Base-by-base conservation (phyloP, 2,113 vertebrate genomes). In the Mugil cephalus region DNA sequence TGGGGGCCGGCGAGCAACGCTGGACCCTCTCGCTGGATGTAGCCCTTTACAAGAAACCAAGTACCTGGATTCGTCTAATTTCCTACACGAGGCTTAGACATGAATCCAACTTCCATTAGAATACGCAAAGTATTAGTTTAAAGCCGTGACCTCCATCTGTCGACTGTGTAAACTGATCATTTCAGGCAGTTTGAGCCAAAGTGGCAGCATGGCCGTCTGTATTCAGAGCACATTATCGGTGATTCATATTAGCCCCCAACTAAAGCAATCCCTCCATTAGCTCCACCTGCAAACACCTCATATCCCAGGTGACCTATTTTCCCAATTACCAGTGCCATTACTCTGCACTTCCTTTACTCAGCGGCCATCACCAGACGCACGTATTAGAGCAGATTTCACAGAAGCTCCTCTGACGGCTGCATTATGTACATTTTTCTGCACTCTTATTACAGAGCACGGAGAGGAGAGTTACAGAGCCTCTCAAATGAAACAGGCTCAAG, bases 121-220 rank as follows among this genome's bases (percentile, higher is more conserved):
- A 87, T 88, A 84, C 81, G 77, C 77, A 74, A 39, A 36, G 45
- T 74, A 74, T 84, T 64, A 65, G 55, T 86, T 85, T 73, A 59
- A 82, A 85, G 87, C 56, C 73, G 46, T 62, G 82, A 88, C 82
- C 89, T 89, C 80, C 73, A 79, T 88, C 81, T 81, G 80, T 87
- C 86, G 84, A 55, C 65, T 75, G 76, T 86, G 80, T 88, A 88
- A 90, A 92, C 78, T 77, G 59, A 94, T 97, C 94, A 95, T 88
- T 95, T 93, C 89, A 80, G 92, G 90, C 90, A 93, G 94, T 93
- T 95, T 94, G 93, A 92, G 91, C 92, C 88, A 87, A 94, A 93
- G 93, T 94, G 93, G 94, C 94, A 93, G 92, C 90, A 80, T 55
- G 85, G 90, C 89, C 92, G 90, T 94, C 93, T 91, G 85, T 94